Evolutionary conservation across 2,113 vertebrate species (phyloP).

Genomic region (Elachura formosa): DNA sequence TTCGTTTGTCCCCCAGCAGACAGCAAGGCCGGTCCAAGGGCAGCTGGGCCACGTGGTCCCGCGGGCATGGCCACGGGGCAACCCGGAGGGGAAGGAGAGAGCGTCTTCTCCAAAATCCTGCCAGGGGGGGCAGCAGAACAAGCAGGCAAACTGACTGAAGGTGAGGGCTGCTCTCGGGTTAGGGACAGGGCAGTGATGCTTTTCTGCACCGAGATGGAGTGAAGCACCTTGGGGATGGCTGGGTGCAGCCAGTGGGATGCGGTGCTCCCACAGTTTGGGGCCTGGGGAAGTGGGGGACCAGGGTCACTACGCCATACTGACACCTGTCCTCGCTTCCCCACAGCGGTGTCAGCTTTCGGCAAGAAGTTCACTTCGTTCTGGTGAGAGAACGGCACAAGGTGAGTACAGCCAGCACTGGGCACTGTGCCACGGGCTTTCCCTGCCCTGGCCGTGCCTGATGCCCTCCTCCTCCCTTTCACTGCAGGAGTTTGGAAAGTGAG

Average conservation of each 20-base stretch:
- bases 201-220: rapidly evolving
- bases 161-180: slow-evolving; percentile 44
- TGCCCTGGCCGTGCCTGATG: rapidly evolving
- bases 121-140: slow-evolving; percentile 94
- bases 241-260: not conserved
- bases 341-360: slow-evolving; percentile 92
- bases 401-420: not conserved
- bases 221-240: rapidly evolving
- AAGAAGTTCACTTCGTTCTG: slow-evolving; percentile 99
- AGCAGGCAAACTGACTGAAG: slow-evolving; percentile 97
- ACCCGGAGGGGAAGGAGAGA: slow-evolving; percentile 83
- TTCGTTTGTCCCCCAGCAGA: slow-evolving; percentile 64
- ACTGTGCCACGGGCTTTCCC: rapidly evolving
- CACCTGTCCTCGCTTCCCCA: not conserved
- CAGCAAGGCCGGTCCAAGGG: slow-evolving; percentile 73
- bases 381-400: slow-evolving; percentile 84
- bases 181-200: rapidly evolving
- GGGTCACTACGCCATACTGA: not conserved
- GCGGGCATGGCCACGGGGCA: slow-evolving; percentile 71
- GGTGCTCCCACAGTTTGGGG: not conserved
- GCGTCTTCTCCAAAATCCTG: slow-evolving; percentile 92
- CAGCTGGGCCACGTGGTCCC: slow-evolving; percentile 67
- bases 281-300: rapidly evolving
- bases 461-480: not conserved
- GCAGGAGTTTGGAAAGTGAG: slow-evolving; percentile 69